Evolutionary conservation across 2,797 vertebrate species (phyloP), one percentile per base, ranked within the genome.

Genomic region (Falco naumanni): DNA sequence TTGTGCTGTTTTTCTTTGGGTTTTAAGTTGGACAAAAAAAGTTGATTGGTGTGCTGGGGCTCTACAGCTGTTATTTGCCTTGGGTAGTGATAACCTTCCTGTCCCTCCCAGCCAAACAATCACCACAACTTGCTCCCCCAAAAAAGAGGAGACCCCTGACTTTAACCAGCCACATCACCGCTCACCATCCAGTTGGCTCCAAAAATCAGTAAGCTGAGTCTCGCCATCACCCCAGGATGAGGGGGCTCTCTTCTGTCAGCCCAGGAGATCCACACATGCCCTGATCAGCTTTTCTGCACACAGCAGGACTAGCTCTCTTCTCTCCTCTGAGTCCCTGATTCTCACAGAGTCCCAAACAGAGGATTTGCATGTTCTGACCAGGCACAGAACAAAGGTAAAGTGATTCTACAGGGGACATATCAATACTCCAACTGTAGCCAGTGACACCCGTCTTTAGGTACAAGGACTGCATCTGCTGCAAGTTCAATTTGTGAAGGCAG

Each of bases 201-300:
- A 87, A 51, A 43, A 43, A 34, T 29, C 26, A 25, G 1, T n/a
- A 39, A 33, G 28, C 12, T 13, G 15, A 59, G n/a, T 51, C 45
- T 53, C 5, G 0, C 10, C 43, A 18, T 26, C 28, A 50, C 15
- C 10, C 28, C 10, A 12, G 37, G 48, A 56, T 0, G 1, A 54
- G 13, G 9, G 13, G 7, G 2, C 14, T 56, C 24, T 72, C n/a
- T 51, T 31, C 56, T 22, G 16, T 31, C 28, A 37, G 37, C 33
- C 43, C 17, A 19, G 22, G 26, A 78, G 41, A 34, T 29, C 34
- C 7, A 7, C 3, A 4, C 26, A 5, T 0, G 1, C 4, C 29
- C 15, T 4, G 7, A 59, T 9, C 33, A 33, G 7, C 22, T 48
- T 41, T 47, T 47, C 70, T 41, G 53, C 45, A 33, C 5, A 1